Evolutionary conservation across 2,113 vertebrate species (phyloP).

Genomic region (Illadopsis cleaveri): DNA sequence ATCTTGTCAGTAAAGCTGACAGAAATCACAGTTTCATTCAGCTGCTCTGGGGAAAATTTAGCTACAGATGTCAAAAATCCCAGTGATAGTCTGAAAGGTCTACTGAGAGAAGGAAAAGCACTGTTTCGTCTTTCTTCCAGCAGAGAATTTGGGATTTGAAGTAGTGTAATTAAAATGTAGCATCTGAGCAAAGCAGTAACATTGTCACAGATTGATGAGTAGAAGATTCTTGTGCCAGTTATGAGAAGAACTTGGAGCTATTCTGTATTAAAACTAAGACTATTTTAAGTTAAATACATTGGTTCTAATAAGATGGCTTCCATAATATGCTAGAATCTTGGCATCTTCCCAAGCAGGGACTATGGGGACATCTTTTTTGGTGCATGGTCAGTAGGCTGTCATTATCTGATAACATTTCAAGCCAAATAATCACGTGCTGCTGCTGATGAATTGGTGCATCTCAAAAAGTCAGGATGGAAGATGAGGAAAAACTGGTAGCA

Average conservation of each 20-base stretch:
- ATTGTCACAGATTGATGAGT: neutral
- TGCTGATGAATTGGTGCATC: neutral
- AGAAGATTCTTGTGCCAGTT: neutral
- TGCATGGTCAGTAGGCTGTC: neutral
- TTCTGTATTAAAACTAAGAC: neutral
- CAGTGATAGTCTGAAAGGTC: neutral
- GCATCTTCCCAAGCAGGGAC: neutral
- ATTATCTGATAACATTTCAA: neutral
- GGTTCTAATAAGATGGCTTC: neutral
- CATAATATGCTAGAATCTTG: neutral
- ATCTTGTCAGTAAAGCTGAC: neutral
- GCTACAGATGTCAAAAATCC: neutral
- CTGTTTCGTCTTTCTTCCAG: neutral
- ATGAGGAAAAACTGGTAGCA: neutral
- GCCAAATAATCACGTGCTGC: neutral
- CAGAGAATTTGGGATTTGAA: neutral
- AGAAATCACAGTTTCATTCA: neutral
- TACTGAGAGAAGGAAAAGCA: neutral
- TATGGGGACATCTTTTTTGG: neutral
- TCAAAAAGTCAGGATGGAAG: neutral
- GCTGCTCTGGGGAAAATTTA: neutral
- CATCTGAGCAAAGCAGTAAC: neutral
- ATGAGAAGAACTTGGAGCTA: neutral
- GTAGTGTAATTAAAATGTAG: neutral
- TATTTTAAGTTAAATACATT: neutral